These are phyloP conservation scores for Cydia splendana DNA, from an alignment of 1,140 invertebrate genomes.

Conservation along the genomic window DNA sequence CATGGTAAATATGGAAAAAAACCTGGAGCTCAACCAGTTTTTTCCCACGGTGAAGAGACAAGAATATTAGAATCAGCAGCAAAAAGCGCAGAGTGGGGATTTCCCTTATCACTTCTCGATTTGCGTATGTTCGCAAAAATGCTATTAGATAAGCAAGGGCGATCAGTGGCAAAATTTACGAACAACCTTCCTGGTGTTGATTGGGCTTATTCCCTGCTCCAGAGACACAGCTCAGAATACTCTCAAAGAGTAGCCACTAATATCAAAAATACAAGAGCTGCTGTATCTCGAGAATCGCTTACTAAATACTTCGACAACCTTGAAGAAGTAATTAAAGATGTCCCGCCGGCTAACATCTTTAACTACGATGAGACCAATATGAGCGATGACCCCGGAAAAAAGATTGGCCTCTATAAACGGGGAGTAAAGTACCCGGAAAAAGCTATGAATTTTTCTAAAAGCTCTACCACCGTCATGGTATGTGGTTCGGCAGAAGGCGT, in stretches of 20 bases:
- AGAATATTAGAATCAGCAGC: conserved; percentile 3
- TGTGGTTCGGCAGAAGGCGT: conserved; percentile 28
- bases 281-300: conserved; percentile 17
- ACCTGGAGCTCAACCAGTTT: neutral
- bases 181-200: conserved; percentile 17
- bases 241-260: too few species aligned
- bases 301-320: too few species aligned
- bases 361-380: conserved; percentile 20
- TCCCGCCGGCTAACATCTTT: conserved; percentile 6
- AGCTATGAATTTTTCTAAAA: conserved; percentile 22
- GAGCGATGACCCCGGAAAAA: conserved; percentile 31
- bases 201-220: conserved; percentile 16
- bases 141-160: neutral
- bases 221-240: neutral
- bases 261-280: too few species aligned
- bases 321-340: conserved; percentile 25
- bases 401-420: conserved; percentile 11
- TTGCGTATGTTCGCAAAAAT: neutral
- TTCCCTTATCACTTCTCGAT: neutral
- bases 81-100: conserved; percentile 2
- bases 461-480: conserved; percentile 23
- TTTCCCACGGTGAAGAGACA: neutral
- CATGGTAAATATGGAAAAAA: neutral
- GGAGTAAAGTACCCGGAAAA: too few species aligned
- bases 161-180: neutral